phyloP scores from a whole-genome alignment of 2,113 vertebrate genomes.

The Peucedramus taeniatus region DNA sequence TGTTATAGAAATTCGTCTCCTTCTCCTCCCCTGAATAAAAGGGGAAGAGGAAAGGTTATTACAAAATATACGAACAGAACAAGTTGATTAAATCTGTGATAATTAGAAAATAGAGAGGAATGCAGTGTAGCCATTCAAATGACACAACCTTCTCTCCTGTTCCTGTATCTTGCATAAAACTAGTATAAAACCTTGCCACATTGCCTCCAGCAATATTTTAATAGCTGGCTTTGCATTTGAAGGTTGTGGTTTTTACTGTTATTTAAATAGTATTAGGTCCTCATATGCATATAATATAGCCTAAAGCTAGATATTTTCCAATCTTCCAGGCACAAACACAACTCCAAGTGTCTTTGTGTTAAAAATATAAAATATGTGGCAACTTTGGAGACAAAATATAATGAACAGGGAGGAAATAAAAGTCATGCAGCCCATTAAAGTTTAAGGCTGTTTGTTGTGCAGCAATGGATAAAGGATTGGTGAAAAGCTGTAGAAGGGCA shows the following conservation, averaged over 20 bases:
- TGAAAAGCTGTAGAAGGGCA: neutral
- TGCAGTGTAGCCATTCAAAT: conserved; percentile 20
- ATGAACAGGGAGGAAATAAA: conserved; percentile 24
- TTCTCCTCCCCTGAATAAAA: conserved; percentile 14
- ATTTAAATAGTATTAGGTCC: conserved; percentile 64
- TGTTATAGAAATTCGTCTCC: neutral
- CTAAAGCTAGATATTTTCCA: neutral
- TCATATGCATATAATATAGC: conserved; percentile 57
- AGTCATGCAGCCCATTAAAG: conserved; percentile 11
- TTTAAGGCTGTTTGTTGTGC: conserved; percentile 24
- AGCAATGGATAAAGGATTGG: neutral
- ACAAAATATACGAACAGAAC: conserved; percentile 8
- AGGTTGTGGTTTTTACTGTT: conserved; percentile 67
- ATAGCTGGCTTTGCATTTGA: conserved; percentile 66
- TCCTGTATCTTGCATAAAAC: conserved; percentile 33
- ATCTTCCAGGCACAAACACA: conserved; percentile 25
- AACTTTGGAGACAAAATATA: conserved; percentile 7
- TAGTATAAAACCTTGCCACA: conserved; percentile 51
- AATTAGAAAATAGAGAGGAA: conserved; percentile 42
- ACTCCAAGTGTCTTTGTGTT: conserved; percentile 6
- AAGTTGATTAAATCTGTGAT: conserved; percentile 34
- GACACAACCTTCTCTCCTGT: conserved; percentile 26
- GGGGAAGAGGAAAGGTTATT: conserved; percentile 41
- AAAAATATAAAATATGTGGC: neutral
- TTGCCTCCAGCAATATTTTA: conserved; percentile 65